Evolutionary conservation across 2,797 vertebrate genomes (phyloP), one percentile per base, ranked within the genome.

Genomic region (Bufotes viridis): DNA sequence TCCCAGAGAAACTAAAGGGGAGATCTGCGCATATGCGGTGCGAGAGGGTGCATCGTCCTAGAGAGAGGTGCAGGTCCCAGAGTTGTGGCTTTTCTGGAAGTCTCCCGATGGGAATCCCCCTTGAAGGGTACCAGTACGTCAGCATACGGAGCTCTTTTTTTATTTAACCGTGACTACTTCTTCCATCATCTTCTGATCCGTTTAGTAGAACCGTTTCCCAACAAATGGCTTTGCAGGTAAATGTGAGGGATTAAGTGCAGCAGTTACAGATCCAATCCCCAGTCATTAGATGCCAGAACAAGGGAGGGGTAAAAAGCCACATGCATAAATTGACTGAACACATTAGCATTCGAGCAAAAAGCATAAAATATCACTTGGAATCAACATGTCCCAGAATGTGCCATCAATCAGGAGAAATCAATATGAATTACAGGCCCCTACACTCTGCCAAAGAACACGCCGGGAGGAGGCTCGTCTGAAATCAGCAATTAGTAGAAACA

Each of bases 401-500:
- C 61, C 79, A 82, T 87, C 85, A 87, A 87, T 81, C 79, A 60
- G 79, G 49, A 75, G 78, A 42, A 81, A 87, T 87, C 86, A 75
- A 87, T 86, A 79, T 80, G 86, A 82, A 78, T 78, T 83, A 87
- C 72, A 87, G 86, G 57, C 69, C 75, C 69, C 65, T 75, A 65
- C 79, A 65, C 60, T 67, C 69, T 87, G 86, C 86, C 86, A 87
- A 82, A 24, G 80, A 82, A 83, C 60, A 57, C 67, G 63, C 80
- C 9, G 63, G 76, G 58, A 82, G 57, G 85, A 72, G 86, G 80
- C 8, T 26, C 75, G 70, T 78, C 86, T 87, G 81, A 82, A 82
- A 87, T 78, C 86, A 82, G 86, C 86, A 83, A 87, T 87, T 87
- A 87, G 86, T 24, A 82, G 51, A 58, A 83, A 78, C 86, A 87